phyloP scores from a whole-genome alignment of 2,113 vertebrate genomes.

The Chelonoidis abingdonii region DNA sequence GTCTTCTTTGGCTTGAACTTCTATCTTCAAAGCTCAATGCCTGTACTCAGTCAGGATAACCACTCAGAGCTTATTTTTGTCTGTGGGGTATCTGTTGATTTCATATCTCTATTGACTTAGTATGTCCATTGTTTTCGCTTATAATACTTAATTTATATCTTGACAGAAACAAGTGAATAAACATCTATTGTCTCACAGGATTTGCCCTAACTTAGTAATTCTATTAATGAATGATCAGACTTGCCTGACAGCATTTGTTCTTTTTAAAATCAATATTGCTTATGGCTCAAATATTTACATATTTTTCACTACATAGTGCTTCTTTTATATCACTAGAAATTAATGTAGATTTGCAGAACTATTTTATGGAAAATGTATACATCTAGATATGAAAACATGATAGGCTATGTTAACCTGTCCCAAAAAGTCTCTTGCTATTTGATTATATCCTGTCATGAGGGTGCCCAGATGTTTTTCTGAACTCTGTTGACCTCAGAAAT shows the following conservation, averaged over 20 bases:
- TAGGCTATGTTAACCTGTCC: not conserved
- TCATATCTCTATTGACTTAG: too few relatives aligned
- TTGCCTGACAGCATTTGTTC: not conserved
- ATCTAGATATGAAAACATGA: not conserved
- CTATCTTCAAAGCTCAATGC: too few relatives aligned
- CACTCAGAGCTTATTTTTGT: too few relatives aligned
- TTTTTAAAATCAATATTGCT: not conserved
- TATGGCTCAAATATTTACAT: not conserved
- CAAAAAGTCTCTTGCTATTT: not conserved
- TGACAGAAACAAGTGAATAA: too few relatives aligned
- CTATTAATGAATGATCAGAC: not conserved
- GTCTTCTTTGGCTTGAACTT: too few relatives aligned
- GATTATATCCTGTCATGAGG: not conserved
- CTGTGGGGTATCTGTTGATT: too few relatives aligned
- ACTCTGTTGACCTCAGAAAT: not conserved
- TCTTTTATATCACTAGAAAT: not conserved
- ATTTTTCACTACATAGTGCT: not conserved
- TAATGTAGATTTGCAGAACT: not conserved
- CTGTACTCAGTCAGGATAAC: too few relatives aligned
- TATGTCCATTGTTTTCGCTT: too few relatives aligned
- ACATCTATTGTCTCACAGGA: not conserved
- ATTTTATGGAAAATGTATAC: not conserved
- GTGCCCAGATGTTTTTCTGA: not conserved
- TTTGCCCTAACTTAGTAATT: not conserved
- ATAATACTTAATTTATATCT: too few relatives aligned